Conservation (phyloP, 1,140 invertebrate species). For the Ooceraea biroi region DNA sequence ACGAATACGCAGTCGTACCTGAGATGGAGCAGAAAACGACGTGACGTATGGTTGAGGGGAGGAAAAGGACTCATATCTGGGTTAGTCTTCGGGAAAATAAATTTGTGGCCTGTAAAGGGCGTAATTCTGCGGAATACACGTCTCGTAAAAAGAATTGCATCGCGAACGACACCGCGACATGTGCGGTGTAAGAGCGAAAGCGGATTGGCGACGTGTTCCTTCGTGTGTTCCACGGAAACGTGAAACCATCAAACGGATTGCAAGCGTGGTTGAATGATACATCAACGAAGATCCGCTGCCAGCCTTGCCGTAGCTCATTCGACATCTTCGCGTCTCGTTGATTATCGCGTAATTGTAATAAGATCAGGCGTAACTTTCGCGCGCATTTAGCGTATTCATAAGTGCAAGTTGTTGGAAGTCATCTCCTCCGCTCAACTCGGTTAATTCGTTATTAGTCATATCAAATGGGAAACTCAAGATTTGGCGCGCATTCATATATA, state of each 20-base stretch:
- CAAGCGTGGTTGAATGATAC: background rate
- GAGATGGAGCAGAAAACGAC: conserved; percentile 2
- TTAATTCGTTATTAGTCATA: conserved; percentile 53
- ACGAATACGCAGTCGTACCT: conserved; percentile 29
- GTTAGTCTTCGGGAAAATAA: conserved; percentile 32
- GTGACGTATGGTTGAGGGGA: conserved; percentile 2
- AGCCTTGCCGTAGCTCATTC: too few species aligned
- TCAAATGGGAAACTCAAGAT: conserved; percentile 5
- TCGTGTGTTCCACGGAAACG: background rate
- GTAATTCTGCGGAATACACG: conserved; percentile 40
- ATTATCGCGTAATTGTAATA: too few species aligned
- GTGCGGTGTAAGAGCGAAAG: background rate
- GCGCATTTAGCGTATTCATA: conserved; percentile 30
- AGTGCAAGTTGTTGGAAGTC: conserved; percentile 13
- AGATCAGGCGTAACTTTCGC: conserved; percentile 30
- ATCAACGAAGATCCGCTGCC: background rate
- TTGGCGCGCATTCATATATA: background rate
- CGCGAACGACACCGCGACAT: background rate
- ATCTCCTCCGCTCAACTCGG: conserved; percentile 21
- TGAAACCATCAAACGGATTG: background rate
- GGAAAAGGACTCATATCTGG: too few species aligned
- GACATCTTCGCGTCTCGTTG: background rate
- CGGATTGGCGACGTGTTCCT: background rate
- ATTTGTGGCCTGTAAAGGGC: background rate
- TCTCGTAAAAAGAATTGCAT: background rate